Conservation (phyloP, 2,113 vertebrate genomes). For the Nyctibius bracteatus region DNA sequence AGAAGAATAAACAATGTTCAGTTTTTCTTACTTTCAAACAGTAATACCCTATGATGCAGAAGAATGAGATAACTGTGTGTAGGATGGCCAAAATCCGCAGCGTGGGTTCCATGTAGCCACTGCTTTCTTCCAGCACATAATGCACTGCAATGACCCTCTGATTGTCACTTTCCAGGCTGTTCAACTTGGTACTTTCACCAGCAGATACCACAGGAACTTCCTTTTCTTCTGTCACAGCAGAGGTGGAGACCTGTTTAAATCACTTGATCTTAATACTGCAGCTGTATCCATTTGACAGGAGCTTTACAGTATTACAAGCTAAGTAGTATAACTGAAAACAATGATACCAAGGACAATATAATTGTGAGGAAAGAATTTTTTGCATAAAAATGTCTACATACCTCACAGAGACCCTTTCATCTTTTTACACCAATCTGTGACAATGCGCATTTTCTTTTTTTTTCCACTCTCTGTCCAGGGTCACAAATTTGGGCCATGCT, state of each 20-base stretch:
- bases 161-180: constrained; percentile 36
- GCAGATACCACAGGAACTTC: constrained; percentile 65
- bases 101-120: constrained; percentile 95
- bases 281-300: not conserved
- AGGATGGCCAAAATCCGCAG: constrained; percentile 89
- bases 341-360: not conserved
- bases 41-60: constrained; percentile 98
- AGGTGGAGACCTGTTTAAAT: constrained; percentile 87
- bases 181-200: constrained; percentile 41
- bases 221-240: constrained; percentile 85
- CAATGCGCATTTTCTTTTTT: not conserved
- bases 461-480: not conserved
- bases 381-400: not conserved
- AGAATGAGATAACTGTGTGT: constrained; percentile 96
- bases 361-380: not conserved
- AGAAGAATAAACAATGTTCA: not conserved
- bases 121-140: constrained; percentile 95
- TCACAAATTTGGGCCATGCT: not conserved
- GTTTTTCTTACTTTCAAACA: constrained; percentile 84
- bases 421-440: not conserved
- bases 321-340: not conserved
- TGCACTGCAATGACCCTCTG: constrained; percentile 78
- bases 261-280: not conserved
- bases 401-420: not conserved
- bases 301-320: not conserved